A percentile compares a stretch with the other conserved stretches of the same genome.
These are phyloP conservation scores for Catharus ustulatus DNA, from an alignment of 2,797 vertebrate species.

Conservation along the genomic window DNA sequence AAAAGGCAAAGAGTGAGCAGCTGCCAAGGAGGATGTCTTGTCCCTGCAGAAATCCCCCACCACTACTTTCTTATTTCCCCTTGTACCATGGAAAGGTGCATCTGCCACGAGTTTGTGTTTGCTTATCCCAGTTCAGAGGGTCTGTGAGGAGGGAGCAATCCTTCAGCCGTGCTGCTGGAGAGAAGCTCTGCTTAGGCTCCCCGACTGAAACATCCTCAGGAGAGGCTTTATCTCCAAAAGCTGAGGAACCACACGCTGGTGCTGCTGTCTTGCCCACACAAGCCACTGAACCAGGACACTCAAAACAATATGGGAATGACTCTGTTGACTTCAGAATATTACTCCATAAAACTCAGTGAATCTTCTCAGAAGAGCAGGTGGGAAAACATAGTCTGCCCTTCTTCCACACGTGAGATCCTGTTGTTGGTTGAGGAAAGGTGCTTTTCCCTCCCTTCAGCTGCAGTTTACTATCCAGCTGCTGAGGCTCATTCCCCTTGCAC, in stretches of 20 bases:
- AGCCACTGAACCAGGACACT: neutral
- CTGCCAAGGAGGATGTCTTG: neutral
- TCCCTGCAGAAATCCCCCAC: neutral
- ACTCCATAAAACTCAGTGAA: neutral
- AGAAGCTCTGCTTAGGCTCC: neutral
- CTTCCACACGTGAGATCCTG: neutral
- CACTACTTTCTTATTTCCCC: neutral
- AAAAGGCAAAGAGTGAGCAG: neutral
- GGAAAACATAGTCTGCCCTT: neutral
- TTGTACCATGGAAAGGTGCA: neutral
- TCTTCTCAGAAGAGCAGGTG: neutral
- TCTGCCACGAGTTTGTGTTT: neutral
- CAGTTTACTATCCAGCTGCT: neutral
- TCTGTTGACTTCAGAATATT: neutral
- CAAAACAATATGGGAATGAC: neutral
- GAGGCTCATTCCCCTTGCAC: neutral
- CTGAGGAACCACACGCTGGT: neutral
- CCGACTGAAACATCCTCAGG: neutral
- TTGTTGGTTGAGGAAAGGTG: neutral
- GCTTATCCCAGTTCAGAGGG: neutral
- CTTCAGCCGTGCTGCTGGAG: neutral
- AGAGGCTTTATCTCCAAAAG: neutral
- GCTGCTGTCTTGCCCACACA: neutral
- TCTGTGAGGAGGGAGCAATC: neutral
- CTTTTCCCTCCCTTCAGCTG: neutral